These are phyloP conservation scores for Pristionchus arcanus DNA, from an alignment of 2,888 invertebrate genomes.

Conservation along the genomic window DNA sequence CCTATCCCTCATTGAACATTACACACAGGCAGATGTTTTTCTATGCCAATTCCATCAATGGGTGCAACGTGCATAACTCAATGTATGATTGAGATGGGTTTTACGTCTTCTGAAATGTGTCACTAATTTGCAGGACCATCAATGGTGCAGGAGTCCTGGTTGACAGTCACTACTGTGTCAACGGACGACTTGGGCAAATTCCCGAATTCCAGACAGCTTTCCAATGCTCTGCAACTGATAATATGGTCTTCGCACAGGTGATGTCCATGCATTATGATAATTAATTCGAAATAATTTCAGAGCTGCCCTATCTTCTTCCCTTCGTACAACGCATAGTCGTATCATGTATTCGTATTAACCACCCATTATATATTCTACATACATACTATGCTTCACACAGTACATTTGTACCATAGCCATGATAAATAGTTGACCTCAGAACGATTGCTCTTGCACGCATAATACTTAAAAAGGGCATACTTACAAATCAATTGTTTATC, in stretches of 20 bases:
- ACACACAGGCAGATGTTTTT: not conserved
- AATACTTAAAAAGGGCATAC: too few relatives aligned
- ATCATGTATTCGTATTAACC: too few relatives aligned
- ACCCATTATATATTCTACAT: too few relatives aligned
- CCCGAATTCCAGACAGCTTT: constrained; percentile 7
- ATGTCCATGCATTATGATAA: not conserved
- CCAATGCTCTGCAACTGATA: not conserved
- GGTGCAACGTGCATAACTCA: not conserved
- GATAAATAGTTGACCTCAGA: too few relatives aligned
- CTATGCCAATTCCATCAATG: constrained; percentile 17
- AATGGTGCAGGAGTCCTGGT: not conserved
- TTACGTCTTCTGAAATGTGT: too few relatives aligned
- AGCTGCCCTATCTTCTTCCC: constrained; percentile 33
- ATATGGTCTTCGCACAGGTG: constrained; percentile 9
- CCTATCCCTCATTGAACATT: not conserved
- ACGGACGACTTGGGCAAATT: not conserved
- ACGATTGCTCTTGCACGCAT: too few relatives aligned
- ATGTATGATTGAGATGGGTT: too few relatives aligned
- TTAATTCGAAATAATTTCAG: not conserved
- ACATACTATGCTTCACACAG: too few relatives aligned
- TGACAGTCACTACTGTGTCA: not conserved
- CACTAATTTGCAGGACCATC: not conserved
- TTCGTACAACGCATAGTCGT: not conserved
- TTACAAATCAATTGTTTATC: too few relatives aligned
- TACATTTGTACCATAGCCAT: too few relatives aligned